phyloP scores from a whole-genome alignment of 2,797 vertebrate genomes.

The Cuculus canorus region DNA sequence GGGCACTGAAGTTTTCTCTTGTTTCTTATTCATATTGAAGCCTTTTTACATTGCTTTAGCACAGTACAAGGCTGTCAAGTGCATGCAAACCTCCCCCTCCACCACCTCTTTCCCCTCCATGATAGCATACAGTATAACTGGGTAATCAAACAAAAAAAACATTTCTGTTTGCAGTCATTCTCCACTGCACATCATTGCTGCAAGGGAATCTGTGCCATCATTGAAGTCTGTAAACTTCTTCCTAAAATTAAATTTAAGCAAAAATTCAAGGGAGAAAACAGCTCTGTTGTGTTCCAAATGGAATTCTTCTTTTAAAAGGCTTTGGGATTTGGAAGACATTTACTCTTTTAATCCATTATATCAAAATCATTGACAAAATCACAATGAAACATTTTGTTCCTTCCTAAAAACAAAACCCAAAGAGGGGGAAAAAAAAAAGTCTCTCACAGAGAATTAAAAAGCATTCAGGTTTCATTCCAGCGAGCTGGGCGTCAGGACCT shows the following conservation, averaged over 20 bases:
- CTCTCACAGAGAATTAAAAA: conserved; percentile 68
- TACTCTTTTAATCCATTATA: conserved; percentile 71
- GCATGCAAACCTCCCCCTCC: neutral
- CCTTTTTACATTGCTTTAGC: conserved; percentile 39
- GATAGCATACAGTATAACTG: neutral
- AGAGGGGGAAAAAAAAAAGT: conserved; percentile 24
- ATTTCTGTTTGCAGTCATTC: neutral
- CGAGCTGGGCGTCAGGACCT: conserved; percentile 66
- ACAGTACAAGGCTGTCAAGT: conserved; percentile 37
- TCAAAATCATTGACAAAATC: conserved; percentile 74
- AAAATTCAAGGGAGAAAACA: conserved; percentile 50
- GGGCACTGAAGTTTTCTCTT: neutral
- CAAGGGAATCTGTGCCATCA: neutral
- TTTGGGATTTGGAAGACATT: conserved; percentile 68
- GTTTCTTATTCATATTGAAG: conserved; percentile 30
- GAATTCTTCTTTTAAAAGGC: conserved; percentile 62
- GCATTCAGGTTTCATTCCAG: conserved; percentile 74
- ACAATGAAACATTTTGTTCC: conserved; percentile 75
- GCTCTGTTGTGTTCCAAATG: conserved; percentile 56
- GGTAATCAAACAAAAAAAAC: neutral
- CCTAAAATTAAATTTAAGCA: conserved; percentile 55
- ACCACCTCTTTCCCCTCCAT: neutral
- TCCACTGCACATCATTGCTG: neutral
- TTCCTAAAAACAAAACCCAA: conserved; percentile 66
- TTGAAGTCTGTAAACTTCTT: neutral